Evolutionary conservation across 1,140 invertebrate genomes (phyloP), one percentile per base, ranked within the genome.

Genomic region (Procambarus virginalis): DNA sequence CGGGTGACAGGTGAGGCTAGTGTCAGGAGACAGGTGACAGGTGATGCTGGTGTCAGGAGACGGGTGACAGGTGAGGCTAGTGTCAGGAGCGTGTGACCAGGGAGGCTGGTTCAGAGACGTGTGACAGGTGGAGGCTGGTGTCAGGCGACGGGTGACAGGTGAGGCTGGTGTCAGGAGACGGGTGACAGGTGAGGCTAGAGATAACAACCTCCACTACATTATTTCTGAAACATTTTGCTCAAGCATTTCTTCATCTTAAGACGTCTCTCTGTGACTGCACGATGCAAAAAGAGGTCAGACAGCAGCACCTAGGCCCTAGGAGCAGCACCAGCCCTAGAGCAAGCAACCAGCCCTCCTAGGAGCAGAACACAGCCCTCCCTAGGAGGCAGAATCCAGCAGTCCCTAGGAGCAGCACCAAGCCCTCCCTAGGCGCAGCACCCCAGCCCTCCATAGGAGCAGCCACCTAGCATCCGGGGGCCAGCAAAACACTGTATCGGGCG

Each of bases 401-500:
- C 51, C 51, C 3, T 5, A 4, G 17, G 10, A n/a, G n/a, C n/a
- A n/a, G n/a, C 51, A 6, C 51, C 2, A 6, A 55, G 0, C 51
- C 51, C 12, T 55, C 51, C 51, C 51, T 55, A 14, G 68, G 45
- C n/a, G n/a, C n/a, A n/a, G n/a, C 51, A 6, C 51, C 2, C 51
- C 76, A 55, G 0, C 51, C 51, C 12, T 55, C 51, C 51, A 6
- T 55, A 14, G 68, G 45, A 82, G 80, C 64, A 70, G 17, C 64
- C n/a, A 64, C 84, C 60, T 12, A 48, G 22, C 22, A 8, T 22
- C n/a, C 76, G 45, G 58, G 76, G 85, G 81, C 58, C 45, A 51
- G 48, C 10, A 17, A 76, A 49, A 77, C 80, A 77, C 76, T 87
- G 77, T 79, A 64, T 1, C 20, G 6, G 85, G 85, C 77, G 60